These are phyloP conservation scores for Drosophila setosimentum DNA, from an alignment of 2,888 invertebrate genomes.

Conservation along the genomic window DNA sequence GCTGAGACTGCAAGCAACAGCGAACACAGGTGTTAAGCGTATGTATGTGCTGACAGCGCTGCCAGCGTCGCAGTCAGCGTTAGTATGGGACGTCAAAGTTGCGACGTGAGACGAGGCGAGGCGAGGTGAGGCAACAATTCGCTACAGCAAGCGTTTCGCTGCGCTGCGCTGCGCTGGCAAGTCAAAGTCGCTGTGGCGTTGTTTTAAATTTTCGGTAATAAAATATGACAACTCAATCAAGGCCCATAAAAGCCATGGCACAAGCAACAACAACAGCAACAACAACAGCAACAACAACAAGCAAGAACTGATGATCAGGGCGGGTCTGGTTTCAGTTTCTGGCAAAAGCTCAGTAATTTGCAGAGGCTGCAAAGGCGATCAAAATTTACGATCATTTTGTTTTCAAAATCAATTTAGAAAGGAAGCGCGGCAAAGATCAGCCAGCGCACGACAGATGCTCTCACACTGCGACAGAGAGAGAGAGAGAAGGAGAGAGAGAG, in stretches of 20 bases:
- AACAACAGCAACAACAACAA: conserved; percentile 30
- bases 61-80: conserved; percentile 21
- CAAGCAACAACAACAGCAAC: conserved; percentile 31
- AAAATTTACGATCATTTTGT: conserved; percentile 82
- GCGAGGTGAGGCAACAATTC: conserved; percentile 44
- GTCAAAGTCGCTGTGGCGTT: conserved; percentile 64
- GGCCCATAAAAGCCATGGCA: conserved; percentile 79
- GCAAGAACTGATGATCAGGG: conserved; percentile 62
- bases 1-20: conserved; percentile 31
- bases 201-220: conserved; percentile 84
- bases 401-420: conserved; percentile 81
- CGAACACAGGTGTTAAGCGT: conserved; percentile 77
- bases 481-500: not conserved
- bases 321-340: conserved; percentile 48
- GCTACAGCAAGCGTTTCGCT: conserved; percentile 61
- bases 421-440: conserved; percentile 81
- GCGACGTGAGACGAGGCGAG: conserved; percentile 4
- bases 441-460: conserved; percentile 62
- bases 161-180: conserved; percentile 56
- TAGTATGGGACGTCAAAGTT: conserved; percentile 7
- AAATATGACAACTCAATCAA: conserved; percentile 84
- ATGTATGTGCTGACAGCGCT: conserved; percentile 36
- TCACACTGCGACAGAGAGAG: conserved; percentile 6
- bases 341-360: conserved; percentile 75
- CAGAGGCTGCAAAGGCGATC: conserved; percentile 78